Conservation (phyloP, 2,113 vertebrate genomes). For the Grus americana region DNA sequence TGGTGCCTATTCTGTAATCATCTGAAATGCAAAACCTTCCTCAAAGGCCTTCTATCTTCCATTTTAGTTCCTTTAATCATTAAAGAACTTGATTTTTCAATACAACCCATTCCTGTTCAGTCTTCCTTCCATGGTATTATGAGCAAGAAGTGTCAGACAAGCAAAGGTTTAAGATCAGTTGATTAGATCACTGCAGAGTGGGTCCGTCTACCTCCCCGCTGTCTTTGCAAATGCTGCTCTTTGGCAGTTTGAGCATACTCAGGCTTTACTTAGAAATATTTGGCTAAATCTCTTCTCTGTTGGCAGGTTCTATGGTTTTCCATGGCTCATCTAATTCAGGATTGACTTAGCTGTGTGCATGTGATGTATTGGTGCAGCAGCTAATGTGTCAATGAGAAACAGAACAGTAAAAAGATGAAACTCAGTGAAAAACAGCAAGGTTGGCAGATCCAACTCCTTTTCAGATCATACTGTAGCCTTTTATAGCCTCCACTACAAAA, state of each 20-base stretch:
- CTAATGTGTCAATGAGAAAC: constrained; percentile 63
- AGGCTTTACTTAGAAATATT: constrained; percentile 52
- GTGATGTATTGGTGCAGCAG: constrained; percentile 55
- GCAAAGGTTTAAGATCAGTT: constrained; percentile 23
- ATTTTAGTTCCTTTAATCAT: neutral
- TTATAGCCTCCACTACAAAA: constrained; percentile 47
- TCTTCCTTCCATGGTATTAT: neutral
- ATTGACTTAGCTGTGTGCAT: constrained; percentile 59
- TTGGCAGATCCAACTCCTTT: constrained; percentile 43
- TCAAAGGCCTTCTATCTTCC: neutral
- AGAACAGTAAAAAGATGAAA: constrained; percentile 54
- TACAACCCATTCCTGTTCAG: neutral
- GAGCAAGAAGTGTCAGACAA: constrained; percentile 7
- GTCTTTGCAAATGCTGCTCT: constrained; percentile 18
- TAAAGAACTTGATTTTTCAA: neutral
- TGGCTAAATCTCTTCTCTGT: constrained; percentile 25
- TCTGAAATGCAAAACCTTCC: neutral
- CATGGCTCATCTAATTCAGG: constrained; percentile 64
- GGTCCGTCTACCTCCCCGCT: constrained; percentile 17
- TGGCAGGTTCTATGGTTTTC: constrained; percentile 33
- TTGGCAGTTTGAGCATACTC: constrained; percentile 26
- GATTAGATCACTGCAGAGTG: constrained; percentile 11
- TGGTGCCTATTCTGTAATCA: no score
- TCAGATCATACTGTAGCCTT: constrained; percentile 42
- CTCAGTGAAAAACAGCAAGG: constrained; percentile 30